Evolutionary conservation across 2,113 vertebrate species (phyloP).

Genomic region (Bungarus multicinctus): DNA sequence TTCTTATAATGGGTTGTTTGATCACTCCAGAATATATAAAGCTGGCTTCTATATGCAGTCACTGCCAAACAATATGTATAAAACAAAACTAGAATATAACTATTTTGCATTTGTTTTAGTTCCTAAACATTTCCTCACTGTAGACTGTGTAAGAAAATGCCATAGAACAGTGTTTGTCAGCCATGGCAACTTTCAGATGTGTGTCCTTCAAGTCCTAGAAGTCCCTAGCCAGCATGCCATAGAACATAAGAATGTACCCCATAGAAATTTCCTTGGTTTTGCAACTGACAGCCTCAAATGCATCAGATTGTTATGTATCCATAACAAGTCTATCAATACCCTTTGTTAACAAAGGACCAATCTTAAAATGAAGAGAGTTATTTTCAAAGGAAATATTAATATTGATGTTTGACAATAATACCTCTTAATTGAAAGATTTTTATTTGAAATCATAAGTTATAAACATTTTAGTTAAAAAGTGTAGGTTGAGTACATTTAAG

Average conservation of each 20-base stretch:
- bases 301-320: slow-evolving; percentile 30
- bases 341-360: neutral
- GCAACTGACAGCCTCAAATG: slow-evolving; percentile 20
- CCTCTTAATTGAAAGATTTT: neutral
- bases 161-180: neutral
- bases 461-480: neutral
- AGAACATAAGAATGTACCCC: neutral
- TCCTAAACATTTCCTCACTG: neutral
- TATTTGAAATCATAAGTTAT: neutral
- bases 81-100: slow-evolving; percentile 12
- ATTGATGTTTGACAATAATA: neutral
- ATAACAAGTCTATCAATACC: slow-evolving; percentile 26
- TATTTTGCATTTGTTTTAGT: neutral
- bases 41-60: slow-evolving; percentile 24
- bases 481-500: neutral
- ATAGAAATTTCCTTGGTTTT: slow-evolving; percentile 23
- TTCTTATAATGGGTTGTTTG: slow-evolving; percentile 14
- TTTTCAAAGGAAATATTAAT: slow-evolving; percentile 6
- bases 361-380: slow-evolving; percentile 3
- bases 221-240: neutral
- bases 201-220: too few relatives aligned
- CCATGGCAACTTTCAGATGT: too few relatives aligned
- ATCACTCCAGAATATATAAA: slow-evolving; percentile 26
- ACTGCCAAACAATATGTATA: slow-evolving; percentile 2
- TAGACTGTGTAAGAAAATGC: slow-evolving; percentile 33